Evolutionary conservation across 2,888 invertebrate genomes (phyloP), one percentile per base, ranked within the genome.

Genomic region (Ischnura elegans): DNA sequence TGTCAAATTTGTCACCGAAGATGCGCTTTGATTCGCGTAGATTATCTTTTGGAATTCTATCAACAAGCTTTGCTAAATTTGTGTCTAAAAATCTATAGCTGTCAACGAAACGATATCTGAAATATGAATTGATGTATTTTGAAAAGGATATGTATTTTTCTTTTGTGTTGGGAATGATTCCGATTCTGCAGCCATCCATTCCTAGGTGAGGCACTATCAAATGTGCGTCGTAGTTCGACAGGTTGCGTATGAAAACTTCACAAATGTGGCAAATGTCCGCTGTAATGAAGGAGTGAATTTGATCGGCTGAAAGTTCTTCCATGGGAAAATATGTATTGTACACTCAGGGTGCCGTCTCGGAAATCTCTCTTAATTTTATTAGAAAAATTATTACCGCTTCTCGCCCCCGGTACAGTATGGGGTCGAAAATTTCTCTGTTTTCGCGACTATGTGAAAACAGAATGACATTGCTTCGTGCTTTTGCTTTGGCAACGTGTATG

Each of bases 251-350:
- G 47, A 47, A 47, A 8, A 47, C 47, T 47, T 94, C 94, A 93
- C 95, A 95, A 93, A 95, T 94, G 94, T 94, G 94, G 94, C 95
- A 95, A 21, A 94, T 94, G 29, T 94, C 93, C 5, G 94, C 87
- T 93, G 93, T 95, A 87, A 94, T 93, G 29, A 95, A 95, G 43
- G 94, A 43, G 0, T 21, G 43, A 86, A 95, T 94, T 94, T 95
- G 94, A 93, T 94, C 95, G 8, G 42, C 6, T 2, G 86, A 87
- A 87, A 93, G 5, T 66, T 2, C 42, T 21, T 45, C 47, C 94
- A 95, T 94, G 47, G 94, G 94, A 51, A 93, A 42, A n/a, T 94
- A 93, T 25, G 87, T 94, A 76, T 94, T 94, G 47, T 94, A 94
- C 93, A 94, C 94, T 5, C n/a, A 25, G 8, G n/a, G 13, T 3